These are phyloP conservation scores for Centropus bengalensis DNA, from an alignment of 2,113 vertebrate species.

Conservation along the genomic window DNA sequence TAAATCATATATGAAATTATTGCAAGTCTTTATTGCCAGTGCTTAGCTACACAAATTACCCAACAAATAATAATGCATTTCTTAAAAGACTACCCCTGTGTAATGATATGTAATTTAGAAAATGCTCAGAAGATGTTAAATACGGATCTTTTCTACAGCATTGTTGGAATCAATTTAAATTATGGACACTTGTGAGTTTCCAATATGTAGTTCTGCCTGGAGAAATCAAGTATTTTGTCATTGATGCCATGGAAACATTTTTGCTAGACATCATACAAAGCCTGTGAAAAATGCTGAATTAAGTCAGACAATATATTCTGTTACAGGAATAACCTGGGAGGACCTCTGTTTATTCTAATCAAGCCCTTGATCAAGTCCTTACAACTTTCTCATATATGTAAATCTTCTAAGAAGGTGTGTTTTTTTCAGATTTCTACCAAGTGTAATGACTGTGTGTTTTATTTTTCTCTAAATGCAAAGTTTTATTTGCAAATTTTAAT, in stretches of 20 bases:
- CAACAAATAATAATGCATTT: constrained; percentile 16
- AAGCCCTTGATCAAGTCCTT: background rate
- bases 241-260: background rate
- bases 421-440: background rate
- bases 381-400: background rate
- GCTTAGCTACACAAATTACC: constrained; percentile 48
- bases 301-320: background rate
- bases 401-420: background rate
- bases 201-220: background rate
- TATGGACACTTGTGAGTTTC: background rate
- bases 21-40: constrained; percentile 45
- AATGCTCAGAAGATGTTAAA: background rate
- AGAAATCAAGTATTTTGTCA: constrained; percentile 16
- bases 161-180: background rate
- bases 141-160: background rate
- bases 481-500: background rate
- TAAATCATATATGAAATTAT: constrained; percentile 10
- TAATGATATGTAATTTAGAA: constrained; percentile 11
- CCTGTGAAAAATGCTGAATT: background rate
- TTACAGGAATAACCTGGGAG: background rate
- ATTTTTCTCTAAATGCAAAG: background rate
- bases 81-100: background rate
- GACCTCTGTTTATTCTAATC: background rate
- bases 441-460: background rate
- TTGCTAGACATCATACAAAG: constrained; percentile 8